Percentiles rank a stretch among this genome's conserved stretches.
phyloP scores from a whole-genome alignment of 2,797 vertebrate species.

The Cryptoprocta ferox region DNA sequence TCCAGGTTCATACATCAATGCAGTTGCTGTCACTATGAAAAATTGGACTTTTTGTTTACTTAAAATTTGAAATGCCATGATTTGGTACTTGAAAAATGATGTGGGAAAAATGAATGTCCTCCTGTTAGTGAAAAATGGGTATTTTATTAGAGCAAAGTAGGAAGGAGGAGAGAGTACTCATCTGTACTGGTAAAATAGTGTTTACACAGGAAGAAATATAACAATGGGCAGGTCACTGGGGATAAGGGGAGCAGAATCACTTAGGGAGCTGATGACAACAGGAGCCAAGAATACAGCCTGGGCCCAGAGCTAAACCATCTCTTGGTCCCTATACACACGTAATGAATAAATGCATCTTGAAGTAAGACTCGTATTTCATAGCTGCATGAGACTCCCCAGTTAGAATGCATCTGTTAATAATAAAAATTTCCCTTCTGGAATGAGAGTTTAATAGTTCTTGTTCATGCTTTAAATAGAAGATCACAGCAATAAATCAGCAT shows the following conservation, averaged over 20 bases:
- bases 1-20: constrained; percentile 83
- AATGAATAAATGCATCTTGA: constrained; percentile 79
- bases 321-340: constrained; percentile 37
- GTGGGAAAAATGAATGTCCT: constrained; percentile 72
- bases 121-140: constrained; percentile 78
- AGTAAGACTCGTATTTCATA: constrained; percentile 76
- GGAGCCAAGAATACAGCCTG: constrained; percentile 53
- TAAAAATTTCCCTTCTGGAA: constrained; percentile 83
- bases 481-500: constrained; percentile 83
- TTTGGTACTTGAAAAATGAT: constrained; percentile 86
- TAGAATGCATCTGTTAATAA: constrained; percentile 85
- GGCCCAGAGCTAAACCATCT: constrained; percentile 6
- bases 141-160: constrained; percentile 81
- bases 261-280: constrained; percentile 62
- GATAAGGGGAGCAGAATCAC: constrained; percentile 59
- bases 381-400: constrained; percentile 68
- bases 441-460: constrained; percentile 82
- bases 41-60: constrained; percentile 86
- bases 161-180: constrained; percentile 66
- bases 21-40: constrained; percentile 85
- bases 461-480: constrained; percentile 83
- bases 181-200: constrained; percentile 35
- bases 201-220: constrained; percentile 73
- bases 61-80: constrained; percentile 86
- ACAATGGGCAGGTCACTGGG: constrained; percentile 36